These are phyloP conservation scores for Hymenopus coronatus DNA, from an alignment of 2,888 invertebrate species.

Conservation along the genomic window DNA sequence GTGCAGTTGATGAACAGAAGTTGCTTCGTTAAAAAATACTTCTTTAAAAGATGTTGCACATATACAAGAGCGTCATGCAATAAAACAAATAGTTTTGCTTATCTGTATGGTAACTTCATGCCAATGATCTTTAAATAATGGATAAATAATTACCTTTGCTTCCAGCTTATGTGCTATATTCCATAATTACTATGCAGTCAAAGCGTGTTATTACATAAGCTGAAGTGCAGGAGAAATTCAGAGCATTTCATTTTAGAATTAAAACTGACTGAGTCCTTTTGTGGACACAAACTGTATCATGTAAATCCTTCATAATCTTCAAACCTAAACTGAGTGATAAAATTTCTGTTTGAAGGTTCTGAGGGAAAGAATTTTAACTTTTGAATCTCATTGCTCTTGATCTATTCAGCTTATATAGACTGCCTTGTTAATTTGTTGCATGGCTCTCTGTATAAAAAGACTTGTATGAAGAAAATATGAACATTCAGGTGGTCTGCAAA, in stretches of 20 bases:
- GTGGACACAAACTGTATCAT: not conserved
- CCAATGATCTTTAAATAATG: not conserved
- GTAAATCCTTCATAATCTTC: not conserved
- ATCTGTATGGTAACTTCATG: not conserved
- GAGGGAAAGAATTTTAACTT: not conserved
- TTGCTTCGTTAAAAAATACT: not conserved
- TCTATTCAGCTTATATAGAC: not conserved
- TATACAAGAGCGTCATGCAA: conserved; percentile 8
- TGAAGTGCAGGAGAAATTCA: not conserved
- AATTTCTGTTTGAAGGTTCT: not conserved
- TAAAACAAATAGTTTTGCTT: not conserved
- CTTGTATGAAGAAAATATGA: not conserved
- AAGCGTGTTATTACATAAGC: not conserved
- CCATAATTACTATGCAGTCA: not conserved
- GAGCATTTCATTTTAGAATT: not conserved
- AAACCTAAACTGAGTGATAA: not conserved
- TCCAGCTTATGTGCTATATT: not conserved
- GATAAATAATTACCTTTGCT: not conserved
- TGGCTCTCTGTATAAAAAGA: not conserved
- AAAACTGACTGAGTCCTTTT: not conserved
- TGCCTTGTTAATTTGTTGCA: not conserved
- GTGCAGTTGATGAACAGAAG: not conserved
- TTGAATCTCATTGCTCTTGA: not conserved
- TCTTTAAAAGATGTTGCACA: not conserved
- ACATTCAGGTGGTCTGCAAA: not conserved